Evolutionary conservation across 1,140 invertebrate species (phyloP).

Genomic region (Ylistrum balloti): DNA sequence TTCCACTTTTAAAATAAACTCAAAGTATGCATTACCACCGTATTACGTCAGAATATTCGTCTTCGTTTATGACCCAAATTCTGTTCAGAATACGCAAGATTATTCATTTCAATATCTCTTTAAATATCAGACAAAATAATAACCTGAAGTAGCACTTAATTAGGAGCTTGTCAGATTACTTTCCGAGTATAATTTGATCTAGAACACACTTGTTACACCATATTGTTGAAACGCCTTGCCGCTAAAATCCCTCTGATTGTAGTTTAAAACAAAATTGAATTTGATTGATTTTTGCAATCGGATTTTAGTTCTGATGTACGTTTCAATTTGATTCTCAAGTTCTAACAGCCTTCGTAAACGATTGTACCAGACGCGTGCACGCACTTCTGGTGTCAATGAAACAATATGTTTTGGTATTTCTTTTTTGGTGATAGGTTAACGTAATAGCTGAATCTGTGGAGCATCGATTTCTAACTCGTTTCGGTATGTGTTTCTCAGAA

Average conservation of each 20-base stretch:
- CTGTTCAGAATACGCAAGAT: too few relatives aligned
- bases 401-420: not conserved
- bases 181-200: not conserved
- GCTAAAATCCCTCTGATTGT: not conserved
- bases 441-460: too few relatives aligned
- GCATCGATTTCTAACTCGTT: too few relatives aligned
- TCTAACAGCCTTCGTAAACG: not conserved
- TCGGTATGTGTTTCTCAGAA: too few relatives aligned
- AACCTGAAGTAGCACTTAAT: not conserved
- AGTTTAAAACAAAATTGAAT: not conserved
- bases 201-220: not conserved
- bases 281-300: slow-evolving; percentile 5
- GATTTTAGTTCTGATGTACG: not conserved
- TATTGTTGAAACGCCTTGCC: not conserved
- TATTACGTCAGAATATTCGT: too few relatives aligned
- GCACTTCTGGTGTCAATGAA: not conserved
- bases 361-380: not conserved
- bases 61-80: too few relatives aligned
- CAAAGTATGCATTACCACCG: too few relatives aligned
- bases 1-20: too few relatives aligned
- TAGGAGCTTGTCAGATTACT: not conserved
- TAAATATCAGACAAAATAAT: not conserved
- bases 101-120: not conserved
- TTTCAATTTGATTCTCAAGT: not conserved
- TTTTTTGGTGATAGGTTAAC: too few relatives aligned